Conservation (phyloP, 2,797 vertebrate species). For the Labeo calbasu region DNA sequence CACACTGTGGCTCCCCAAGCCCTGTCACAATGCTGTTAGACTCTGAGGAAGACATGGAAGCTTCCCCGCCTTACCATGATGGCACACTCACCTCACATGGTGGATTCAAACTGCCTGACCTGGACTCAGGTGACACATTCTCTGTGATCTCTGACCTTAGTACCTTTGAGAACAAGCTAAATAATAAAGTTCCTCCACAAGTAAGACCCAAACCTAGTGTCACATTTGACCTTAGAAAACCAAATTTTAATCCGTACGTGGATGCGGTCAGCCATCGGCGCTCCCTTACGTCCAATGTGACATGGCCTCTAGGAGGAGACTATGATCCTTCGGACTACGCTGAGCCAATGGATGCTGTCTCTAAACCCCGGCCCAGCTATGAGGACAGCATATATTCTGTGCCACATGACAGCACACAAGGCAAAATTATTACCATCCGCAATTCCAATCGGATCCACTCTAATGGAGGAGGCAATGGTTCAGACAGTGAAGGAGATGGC, state of each 20-base stretch:
- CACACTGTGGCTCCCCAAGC: conserved; percentile 82
- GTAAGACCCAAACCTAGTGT: conserved; percentile 90
- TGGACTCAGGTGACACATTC: conserved; percentile 86
- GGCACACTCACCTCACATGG: conserved; percentile 80
- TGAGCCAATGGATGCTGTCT: conserved; percentile 93
- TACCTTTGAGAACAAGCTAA: conserved; percentile 89
- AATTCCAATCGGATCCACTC: conserved; percentile 94
- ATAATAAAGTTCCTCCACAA: conserved; percentile 91
- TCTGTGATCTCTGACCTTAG: conserved; percentile 86
- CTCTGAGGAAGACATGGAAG: conserved; percentile 91
- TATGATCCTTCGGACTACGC: conserved; percentile 97
- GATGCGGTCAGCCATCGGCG: conserved; percentile 88
- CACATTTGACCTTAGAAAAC: conserved; percentile 88
- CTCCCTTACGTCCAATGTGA: conserved; percentile 85
- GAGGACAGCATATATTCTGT: conserved; percentile 98
- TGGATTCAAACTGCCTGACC: conserved; percentile 88
- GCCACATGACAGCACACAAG: conserved; percentile 97
- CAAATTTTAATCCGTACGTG: conserved; percentile 83
- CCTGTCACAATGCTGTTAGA: conserved; percentile 89
- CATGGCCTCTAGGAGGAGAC: conserved; percentile 88
- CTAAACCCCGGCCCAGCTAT: conserved; percentile 88
- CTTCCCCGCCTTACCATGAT: conserved; percentile 87
- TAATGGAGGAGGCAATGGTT: conserved; percentile 90
- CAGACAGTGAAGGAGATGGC: conserved; percentile 95
- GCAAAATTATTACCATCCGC: conserved; percentile 96